Percentiles rank a stretch among this genome's conserved stretches.
Conservation (phyloP, 2,113 vertebrate genomes). For the Anseranas semipalmata region DNA sequence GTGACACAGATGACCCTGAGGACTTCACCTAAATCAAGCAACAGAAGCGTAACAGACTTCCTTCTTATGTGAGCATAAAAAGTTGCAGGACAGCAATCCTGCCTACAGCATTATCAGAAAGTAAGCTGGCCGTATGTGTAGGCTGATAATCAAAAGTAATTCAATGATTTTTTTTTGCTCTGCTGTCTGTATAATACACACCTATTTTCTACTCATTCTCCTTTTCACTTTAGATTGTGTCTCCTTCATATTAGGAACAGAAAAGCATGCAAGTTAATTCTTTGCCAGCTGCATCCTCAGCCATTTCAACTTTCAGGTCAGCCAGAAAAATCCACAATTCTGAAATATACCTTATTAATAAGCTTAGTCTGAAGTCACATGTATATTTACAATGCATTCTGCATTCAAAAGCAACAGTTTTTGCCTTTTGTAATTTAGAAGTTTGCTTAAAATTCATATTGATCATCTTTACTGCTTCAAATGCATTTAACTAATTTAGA, state of each 20-base stretch:
- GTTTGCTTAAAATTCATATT: background rate
- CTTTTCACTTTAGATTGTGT: background rate
- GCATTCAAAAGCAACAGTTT: background rate
- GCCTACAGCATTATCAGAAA: background rate
- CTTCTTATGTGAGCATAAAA: background rate
- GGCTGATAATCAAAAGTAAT: background rate
- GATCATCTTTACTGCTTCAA: background rate
- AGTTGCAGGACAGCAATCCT: background rate
- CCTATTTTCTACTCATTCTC: background rate
- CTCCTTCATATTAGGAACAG: background rate
- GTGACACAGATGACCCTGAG: background rate
- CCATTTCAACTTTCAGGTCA: background rate
- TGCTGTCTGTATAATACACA: background rate
- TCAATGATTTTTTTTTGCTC: background rate
- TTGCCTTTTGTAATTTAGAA: background rate
- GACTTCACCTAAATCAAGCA: background rate
- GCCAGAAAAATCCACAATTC: background rate
- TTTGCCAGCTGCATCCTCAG: background rate
- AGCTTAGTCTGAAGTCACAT: background rate
- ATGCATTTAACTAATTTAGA: background rate
- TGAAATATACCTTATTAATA: background rate
- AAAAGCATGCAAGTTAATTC: background rate
- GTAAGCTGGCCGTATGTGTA: background rate
- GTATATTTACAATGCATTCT: background rate
- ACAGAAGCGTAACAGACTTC: background rate